A percentile compares a stretch with the other conserved stretches of the same genome.
phyloP scores from a whole-genome alignment of 2,888 invertebrate genomes.

The Gandaritis pyraliata region DNA sequence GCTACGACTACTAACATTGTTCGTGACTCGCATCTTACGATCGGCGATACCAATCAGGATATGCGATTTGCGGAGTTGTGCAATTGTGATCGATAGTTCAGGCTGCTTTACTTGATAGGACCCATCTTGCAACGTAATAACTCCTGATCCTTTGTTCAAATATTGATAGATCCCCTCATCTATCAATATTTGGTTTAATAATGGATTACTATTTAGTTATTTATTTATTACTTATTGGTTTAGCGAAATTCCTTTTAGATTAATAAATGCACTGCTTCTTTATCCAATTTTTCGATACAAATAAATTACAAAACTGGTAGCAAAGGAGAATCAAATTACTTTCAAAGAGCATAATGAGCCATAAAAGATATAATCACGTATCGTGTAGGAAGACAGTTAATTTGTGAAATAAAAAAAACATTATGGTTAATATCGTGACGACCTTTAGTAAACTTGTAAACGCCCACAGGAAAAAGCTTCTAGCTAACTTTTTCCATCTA shows the following conservation, averaged over 20 bases:
- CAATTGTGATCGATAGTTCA: constrained; percentile 30
- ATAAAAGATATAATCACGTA: constrained; percentile 40
- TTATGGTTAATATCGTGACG: constrained; percentile 35
- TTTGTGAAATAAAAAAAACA: constrained; percentile 41
- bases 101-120: constrained; percentile 19
- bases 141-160: constrained; percentile 18
- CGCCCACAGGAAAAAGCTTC: constrained; percentile 32
- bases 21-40: constrained; percentile 63
- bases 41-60: constrained; percentile 44
- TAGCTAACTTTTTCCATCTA: constrained; percentile 21
- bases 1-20: constrained; percentile 44
- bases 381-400: constrained; percentile 42
- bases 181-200: background rate
- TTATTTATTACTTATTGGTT: too few relatives aligned
- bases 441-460: constrained; percentile 23
- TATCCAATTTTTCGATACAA: constrained; percentile 16
- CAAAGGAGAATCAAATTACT: constrained; percentile 31
- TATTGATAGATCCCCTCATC: too few relatives aligned
- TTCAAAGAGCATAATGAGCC: constrained; percentile 35
- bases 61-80: constrained; percentile 31
- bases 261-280: background rate
- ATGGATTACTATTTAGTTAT: too few relatives aligned
- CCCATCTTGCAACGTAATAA: constrained; percentile 18
- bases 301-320: constrained; percentile 27
- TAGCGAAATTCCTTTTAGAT: too few relatives aligned